Evolutionary conservation across 2,113 vertebrate genomes (phyloP).

Genomic region (Picathartes gymnocephalus): DNA sequence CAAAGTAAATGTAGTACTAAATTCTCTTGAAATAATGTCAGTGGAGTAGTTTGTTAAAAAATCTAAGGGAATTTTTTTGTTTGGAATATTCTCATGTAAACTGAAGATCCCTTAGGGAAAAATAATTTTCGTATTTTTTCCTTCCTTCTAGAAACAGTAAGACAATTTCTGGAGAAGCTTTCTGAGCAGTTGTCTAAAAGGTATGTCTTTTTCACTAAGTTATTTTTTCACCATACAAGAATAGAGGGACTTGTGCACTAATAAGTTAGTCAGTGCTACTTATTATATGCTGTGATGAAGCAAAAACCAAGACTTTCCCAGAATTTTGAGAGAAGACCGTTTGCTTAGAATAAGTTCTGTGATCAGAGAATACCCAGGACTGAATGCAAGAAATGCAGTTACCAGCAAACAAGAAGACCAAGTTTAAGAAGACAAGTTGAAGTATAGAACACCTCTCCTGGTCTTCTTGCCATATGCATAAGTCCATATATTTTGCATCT

Average conservation of each 20-base stretch:
- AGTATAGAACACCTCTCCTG: neutral
- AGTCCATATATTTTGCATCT: neutral
- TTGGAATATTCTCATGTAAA: neutral
- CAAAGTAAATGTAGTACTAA: neutral
- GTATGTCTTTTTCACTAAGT: slow-evolving; percentile 62
- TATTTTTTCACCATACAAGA: neutral
- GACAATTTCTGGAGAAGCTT: slow-evolving; percentile 87
- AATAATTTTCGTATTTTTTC: neutral
- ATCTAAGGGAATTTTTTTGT: neutral
- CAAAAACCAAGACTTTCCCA: neutral
- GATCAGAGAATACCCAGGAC: neutral
- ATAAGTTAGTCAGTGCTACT: neutral
- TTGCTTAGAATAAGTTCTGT: neutral
- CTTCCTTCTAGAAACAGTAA: slow-evolving; percentile 83
- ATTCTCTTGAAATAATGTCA: neutral
- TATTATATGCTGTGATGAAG: neutral
- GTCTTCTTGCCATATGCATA: neutral
- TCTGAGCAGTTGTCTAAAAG: slow-evolving; percentile 88
- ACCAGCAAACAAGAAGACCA: neutral
- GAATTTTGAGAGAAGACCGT: neutral
- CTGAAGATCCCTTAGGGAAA: neutral
- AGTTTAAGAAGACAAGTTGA: neutral
- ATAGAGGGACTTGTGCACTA: neutral
- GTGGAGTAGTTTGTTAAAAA: neutral
- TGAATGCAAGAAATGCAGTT: neutral